Percentiles rank a stretch among this genome's conserved stretches.
Evolutionary conservation across 2,797 vertebrate species (phyloP).

Genomic region (Paratrypauchen microcephalus): DNA sequence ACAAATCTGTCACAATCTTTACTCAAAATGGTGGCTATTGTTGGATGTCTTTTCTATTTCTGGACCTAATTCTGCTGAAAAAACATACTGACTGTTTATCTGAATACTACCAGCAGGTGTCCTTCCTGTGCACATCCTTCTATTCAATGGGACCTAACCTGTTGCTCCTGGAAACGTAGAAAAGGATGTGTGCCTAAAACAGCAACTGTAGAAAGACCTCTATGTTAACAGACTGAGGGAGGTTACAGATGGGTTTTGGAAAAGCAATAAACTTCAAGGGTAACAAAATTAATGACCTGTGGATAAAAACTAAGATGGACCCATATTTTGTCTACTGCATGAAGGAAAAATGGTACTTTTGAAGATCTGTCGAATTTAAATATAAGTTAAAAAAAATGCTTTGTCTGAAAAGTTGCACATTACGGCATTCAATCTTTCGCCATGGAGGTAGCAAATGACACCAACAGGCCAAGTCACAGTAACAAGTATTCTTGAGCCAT

Average conservation of each 20-base stretch:
- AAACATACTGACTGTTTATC: not conserved
- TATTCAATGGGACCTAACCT: constrained; percentile 35
- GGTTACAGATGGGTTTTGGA: not conserved
- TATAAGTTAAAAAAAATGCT: too few species aligned
- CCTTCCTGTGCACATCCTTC: constrained; percentile 4
- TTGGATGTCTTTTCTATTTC: not conserved
- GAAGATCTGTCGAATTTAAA: too few species aligned
- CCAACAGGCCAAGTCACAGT: too few species aligned
- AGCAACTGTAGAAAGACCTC: not conserved
- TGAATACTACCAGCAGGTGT: not conserved
- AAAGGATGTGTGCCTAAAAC: not conserved
- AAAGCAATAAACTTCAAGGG: not conserved
- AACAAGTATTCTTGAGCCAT: too few species aligned
- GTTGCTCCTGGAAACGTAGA: constrained; percentile 36
- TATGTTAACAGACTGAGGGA: not conserved
- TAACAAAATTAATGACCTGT: not conserved
- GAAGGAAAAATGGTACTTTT: too few species aligned
- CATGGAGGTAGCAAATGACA: too few species aligned
- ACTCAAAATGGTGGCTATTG: not conserved
- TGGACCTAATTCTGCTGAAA: not conserved
- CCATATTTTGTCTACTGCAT: too few species aligned
- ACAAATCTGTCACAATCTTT: not conserved
- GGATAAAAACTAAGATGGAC: not conserved
- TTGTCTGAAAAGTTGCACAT: too few species aligned
- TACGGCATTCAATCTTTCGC: too few species aligned